A percentile compares a stretch with the other conserved stretches of the same genome.
phyloP scores from a whole-genome alignment of 2,797 vertebrate species.

The Lagodon rhomboides region DNA sequence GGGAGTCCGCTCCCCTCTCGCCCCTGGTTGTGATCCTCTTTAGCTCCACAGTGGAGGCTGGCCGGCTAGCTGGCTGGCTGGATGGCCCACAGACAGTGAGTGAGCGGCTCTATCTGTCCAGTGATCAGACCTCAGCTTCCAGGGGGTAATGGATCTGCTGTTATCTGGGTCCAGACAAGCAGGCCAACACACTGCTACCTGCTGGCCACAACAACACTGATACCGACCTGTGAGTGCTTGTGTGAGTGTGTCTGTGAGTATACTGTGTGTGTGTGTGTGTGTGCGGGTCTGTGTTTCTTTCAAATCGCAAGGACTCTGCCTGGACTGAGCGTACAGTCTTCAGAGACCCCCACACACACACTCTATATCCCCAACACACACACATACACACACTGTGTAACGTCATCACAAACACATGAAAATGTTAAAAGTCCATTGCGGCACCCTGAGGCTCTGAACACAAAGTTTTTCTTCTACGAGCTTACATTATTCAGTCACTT shows the following conservation, averaged over 20 bases:
- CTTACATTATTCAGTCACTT: conserved; percentile 43
- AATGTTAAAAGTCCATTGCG: conserved; percentile 21
- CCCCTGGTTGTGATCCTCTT: conserved; percentile 70
- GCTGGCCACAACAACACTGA: conserved; percentile 77
- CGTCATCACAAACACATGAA: conserved; percentile 22
- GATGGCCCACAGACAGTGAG: conserved; percentile 77
- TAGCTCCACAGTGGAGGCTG: conserved; percentile 52
- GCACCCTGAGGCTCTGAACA: conserved; percentile 19
- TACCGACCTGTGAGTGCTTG: conserved; percentile 53
- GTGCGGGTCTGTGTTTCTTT: conserved; percentile 21
- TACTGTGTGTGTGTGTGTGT: conserved; percentile 23
- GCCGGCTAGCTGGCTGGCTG: conserved; percentile 50
- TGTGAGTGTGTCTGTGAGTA: conserved; percentile 7
- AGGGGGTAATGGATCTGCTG: conserved; percentile 85
- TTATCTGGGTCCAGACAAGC: conserved; percentile 85
- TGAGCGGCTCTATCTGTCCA: conserved; percentile 77
- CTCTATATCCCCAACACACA: conserved; percentile 9
- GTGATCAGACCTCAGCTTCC: conserved; percentile 81
- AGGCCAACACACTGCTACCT: conserved; percentile 82
- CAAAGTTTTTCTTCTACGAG: conserved; percentile 20
- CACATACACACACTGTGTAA: not conserved
- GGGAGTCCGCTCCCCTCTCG: conserved; percentile 40
- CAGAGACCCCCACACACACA: not conserved
- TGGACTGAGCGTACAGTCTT: conserved; percentile 4
- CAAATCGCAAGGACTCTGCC: conserved; percentile 33